Evolutionary conservation across 2,888 invertebrate genomes (phyloP), one percentile per base, ranked within the genome.

Genomic region (Thalpophila matura): DNA sequence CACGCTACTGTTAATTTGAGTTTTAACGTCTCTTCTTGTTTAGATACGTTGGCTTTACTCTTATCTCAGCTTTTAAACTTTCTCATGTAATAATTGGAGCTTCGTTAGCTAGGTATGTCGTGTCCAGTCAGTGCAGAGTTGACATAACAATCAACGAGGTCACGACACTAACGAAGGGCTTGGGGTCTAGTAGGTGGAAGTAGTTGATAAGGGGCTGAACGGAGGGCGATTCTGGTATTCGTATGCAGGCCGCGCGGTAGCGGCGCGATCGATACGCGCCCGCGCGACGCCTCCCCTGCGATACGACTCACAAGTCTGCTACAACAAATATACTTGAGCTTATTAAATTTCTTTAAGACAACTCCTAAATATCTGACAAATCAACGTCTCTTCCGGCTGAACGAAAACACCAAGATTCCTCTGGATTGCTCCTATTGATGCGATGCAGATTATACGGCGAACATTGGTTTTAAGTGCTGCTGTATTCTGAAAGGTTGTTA

Each of bases 211-310:
- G 91, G 93, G 91, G 85, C 89, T 88, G 88, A 88, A 84, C 87
- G 86, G 87, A 88, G 90, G 91, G 89, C 89, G 91, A 89, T 90
- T 92, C 90, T 89, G 84, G 91, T 91, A 91, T 93, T 93, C 92
- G 94, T 93, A 94, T 95, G 94, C 95, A 93, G 92, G 91, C 90
- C 91, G 91, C 91, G 88, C 87, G 88, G 87, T 85, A 83, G 86
- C 83, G 86, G 81, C 83, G 85, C 93, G 94, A 94, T 94, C 94
- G 92, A 94, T 94, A 94, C 94, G 93, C 94, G 93, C 93, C 93
- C 93, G 94, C 93, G 92, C 93, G 93, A 87, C 91, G 88, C 87
- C 86, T 85, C 88, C 89, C 90, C 84, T 85, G 85, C 86, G 81
- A 84, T 79, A 78, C 84, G 82, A 86, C 86, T 86, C 83, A 83